Evolutionary conservation across 1,140 invertebrate genomes (phyloP), one percentile per base, ranked within the genome.

Genomic region (Eufriesea mexicana): DNA sequence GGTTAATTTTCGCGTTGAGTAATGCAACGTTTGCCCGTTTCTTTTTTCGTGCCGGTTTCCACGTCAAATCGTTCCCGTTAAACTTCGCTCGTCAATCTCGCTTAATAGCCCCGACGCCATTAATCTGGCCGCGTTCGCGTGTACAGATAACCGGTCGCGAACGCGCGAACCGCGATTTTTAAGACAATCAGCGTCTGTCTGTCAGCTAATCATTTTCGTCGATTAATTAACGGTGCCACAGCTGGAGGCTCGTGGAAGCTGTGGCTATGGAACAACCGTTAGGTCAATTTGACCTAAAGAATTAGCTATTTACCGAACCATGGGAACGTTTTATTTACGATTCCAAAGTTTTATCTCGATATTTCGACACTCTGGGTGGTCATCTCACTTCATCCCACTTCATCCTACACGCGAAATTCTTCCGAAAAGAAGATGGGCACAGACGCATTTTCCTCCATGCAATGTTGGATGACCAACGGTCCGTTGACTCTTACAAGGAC

Each of bases 151-250:
- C 35, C 49, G 14, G 59, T 51, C n/a, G 5, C 35, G 18, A 35
- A 66, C 42, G 18, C 25, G 35, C 42, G 42, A n/a, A 12, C 54
- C 10, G 14, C 7, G 25, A 57, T 54, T 49, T 75, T 75, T 55
- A 66, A 57, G 14, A 67, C 28, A 49, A 59, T 59, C 79, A 2
- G 5, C 12, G 18, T 1, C 59, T 45, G 35, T 1, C 59, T 45
- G 35, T 45, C 25, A 18, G 42, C 20, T 68, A 82, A 82, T 76
- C 72, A 59, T 62, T 59, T 59, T 82, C 25, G 62, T 76, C 62
- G 73, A 76, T 81, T 67, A 76, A 67, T 82, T 82, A 82, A 82
- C 73, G 62, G 73, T 59, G 79, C 62, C 62, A 23, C 49, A 57
- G 62, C 42, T 68, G 73, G 61, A 28, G 12, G 2, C 20, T 20